Evolutionary conservation across 2,113 vertebrate species (phyloP).

Genomic region (Chinchilla lanigera): DNA sequence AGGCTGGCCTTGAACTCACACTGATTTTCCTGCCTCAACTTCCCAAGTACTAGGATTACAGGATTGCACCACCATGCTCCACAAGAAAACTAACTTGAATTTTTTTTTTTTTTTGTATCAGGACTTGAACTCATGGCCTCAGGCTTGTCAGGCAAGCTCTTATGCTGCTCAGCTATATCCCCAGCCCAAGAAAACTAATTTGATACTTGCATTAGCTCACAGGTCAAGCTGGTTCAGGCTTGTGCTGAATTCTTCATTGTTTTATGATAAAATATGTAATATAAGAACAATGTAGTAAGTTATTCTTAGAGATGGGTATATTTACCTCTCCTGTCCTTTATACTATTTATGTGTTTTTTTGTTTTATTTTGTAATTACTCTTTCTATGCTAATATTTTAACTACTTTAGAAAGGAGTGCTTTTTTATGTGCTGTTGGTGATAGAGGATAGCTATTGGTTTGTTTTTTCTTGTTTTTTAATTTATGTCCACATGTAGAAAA

Average conservation of each 20-base stretch:
- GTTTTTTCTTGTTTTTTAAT: neutral
- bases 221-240: neutral
- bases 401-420: neutral
- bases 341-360: neutral
- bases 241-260: neutral
- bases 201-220: neutral
- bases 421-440: neutral
- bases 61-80: neutral
- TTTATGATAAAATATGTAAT: neutral
- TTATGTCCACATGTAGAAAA: neutral
- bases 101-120: too few species aligned
- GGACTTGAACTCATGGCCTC: too few species aligned
- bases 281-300: neutral
- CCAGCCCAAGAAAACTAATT: neutral
- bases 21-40: neutral
- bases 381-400: neutral
- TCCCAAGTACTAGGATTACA: neutral
- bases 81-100: neutral
- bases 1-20: neutral
- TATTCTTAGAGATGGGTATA: neutral
- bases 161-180: too few species aligned
- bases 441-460: neutral
- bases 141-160: too few species aligned
- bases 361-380: neutral
- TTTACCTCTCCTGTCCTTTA: neutral